phyloP scores from a whole-genome alignment of 2,888 invertebrate genomes.

The Phragmatobia fuliginosa region DNA sequence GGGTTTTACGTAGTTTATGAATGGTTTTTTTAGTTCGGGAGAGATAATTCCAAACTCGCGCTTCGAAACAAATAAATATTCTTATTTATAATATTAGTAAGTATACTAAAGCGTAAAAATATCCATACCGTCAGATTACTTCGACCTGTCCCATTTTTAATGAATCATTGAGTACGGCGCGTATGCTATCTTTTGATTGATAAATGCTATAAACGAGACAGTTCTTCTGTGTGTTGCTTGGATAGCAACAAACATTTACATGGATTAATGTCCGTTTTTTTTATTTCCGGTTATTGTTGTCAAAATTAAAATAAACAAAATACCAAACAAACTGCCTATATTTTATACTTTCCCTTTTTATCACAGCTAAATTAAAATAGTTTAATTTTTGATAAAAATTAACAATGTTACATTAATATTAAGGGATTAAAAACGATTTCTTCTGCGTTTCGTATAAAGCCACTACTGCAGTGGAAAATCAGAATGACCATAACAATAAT shows the following conservation, averaged over 20 bases:
- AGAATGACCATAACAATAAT: not conserved
- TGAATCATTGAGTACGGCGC: conserved; percentile 17
- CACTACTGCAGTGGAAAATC: not conserved
- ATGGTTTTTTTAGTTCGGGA: not conserved
- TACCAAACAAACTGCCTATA: not conserved
- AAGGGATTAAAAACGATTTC: too few species aligned
- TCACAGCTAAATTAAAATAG: not conserved
- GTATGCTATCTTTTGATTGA: conserved; percentile 6
- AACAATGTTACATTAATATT: not conserved
- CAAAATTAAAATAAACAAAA: not conserved
- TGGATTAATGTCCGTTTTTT: not conserved
- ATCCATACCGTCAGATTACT: conserved; percentile 14
- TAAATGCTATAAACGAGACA: conserved; percentile 4
- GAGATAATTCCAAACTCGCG: not conserved
- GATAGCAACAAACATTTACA: not conserved
- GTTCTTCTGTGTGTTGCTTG: not conserved
- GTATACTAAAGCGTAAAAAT: not conserved
- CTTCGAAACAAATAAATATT: not conserved
- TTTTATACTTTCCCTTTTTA: not conserved
- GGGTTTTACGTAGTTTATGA: not conserved
- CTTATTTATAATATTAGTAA: too few species aligned
- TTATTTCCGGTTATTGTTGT: not conserved
- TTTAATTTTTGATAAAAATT: not conserved
- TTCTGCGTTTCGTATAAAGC: not conserved
- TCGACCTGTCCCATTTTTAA: conserved; percentile 39